phyloP scores from a whole-genome alignment of 2,113 vertebrate genomes.

The Chloropsis cyanopogon region DNA sequence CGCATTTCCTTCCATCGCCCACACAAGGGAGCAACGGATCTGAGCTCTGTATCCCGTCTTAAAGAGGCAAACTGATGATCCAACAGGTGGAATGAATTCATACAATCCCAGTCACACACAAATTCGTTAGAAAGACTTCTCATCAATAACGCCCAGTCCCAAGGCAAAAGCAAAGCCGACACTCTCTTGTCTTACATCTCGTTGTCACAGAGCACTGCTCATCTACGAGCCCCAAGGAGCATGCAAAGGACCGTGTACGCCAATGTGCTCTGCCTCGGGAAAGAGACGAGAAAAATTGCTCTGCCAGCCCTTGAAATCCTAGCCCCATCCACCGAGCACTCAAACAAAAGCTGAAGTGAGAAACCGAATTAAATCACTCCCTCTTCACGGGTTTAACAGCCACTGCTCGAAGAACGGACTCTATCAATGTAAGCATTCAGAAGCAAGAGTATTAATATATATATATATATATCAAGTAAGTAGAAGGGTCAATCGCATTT shows the following conservation, averaged over 20 bases:
- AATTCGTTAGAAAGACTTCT: background rate
- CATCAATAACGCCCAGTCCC: background rate
- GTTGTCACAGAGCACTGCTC: accelerated
- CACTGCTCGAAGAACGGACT: background rate
- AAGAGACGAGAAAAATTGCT: background rate
- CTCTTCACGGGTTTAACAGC: background rate
- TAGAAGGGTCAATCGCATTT: background rate
- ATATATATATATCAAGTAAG: background rate
- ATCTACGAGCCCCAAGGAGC: background rate
- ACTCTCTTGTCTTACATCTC: background rate
- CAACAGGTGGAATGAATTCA: constrained; percentile 8
- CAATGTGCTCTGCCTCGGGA: background rate
- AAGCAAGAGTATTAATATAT: background rate
- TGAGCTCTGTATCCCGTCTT: background rate
- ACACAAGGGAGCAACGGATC: background rate
- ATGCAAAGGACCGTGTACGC: accelerated
- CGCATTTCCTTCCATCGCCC: background rate
- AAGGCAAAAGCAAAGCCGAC: background rate
- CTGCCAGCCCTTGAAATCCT: background rate
- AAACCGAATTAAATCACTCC: background rate
- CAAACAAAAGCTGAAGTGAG: background rate
- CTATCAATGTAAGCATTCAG: background rate
- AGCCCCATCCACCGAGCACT: background rate
- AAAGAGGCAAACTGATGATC: background rate
- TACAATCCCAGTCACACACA: background rate